phyloP scores from a whole-genome alignment of 2,113 vertebrate genomes.

The Emydocephalus ijimae region DNA sequence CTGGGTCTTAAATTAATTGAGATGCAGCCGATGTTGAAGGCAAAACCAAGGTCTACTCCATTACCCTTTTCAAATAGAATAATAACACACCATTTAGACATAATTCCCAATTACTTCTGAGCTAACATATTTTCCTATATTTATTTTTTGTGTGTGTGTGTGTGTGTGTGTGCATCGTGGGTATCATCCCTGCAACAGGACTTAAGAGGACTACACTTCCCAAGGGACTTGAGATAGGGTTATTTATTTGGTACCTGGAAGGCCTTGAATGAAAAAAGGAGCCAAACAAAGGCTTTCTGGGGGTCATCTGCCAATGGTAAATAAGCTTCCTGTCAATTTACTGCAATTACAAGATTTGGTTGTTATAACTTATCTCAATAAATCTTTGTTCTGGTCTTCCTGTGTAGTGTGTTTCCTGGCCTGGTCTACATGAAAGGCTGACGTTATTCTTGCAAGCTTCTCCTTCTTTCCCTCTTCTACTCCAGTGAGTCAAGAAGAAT shows the following conservation, averaged over 20 bases:
- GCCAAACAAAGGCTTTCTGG: neutral
- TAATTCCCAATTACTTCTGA: slow-evolving; percentile 9
- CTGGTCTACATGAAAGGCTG: neutral
- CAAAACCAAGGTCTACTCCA: slow-evolving; percentile 8
- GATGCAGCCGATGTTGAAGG: slow-evolving; percentile 3
- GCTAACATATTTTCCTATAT: slow-evolving; percentile 1
- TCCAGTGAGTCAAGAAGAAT: neutral
- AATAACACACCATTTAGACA: slow-evolving; percentile 11
- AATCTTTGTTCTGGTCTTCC: neutral
- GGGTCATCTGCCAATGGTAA: neutral
- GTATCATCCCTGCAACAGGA: neutral
- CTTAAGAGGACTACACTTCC: neutral
- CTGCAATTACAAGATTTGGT: neutral
- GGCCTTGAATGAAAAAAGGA: neutral
- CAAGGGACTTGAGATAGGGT: neutral
- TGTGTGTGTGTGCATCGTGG: neutral
- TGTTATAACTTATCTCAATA: neutral
- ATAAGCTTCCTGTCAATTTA: neutral
- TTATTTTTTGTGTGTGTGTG: neutral
- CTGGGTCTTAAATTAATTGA: slow-evolving; percentile 42
- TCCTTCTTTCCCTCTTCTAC: neutral
- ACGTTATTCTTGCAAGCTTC: neutral
- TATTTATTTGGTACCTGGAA: neutral
- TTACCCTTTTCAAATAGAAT: slow-evolving; percentile 15
- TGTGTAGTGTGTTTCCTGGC: neutral